A percentile compares a stretch with the other conserved stretches of the same genome.
phyloP scores from a whole-genome alignment of 2,797 vertebrate genomes.

The Falco concolor region DNA sequence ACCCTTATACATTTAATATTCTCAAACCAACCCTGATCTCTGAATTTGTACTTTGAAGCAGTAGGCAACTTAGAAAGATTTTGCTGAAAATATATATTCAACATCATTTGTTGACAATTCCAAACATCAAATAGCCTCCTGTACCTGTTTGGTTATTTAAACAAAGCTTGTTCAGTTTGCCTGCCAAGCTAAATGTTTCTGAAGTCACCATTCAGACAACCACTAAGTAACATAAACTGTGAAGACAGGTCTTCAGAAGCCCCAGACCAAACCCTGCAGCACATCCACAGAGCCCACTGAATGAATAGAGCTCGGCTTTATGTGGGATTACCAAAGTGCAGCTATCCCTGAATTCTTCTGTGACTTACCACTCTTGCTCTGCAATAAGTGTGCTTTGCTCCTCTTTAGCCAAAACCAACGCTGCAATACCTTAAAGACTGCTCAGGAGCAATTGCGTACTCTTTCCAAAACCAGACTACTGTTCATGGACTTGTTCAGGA shows the following conservation, averaged over 20 bases:
- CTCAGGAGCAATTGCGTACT: background rate
- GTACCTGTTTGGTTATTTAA: constrained; percentile 20
- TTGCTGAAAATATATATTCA: background rate
- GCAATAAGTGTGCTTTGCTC: background rate
- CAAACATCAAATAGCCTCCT: background rate
- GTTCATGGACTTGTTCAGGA: background rate
- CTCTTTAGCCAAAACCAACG: background rate
- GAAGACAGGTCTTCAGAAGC: background rate
- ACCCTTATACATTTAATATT: background rate
- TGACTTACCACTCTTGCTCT: background rate
- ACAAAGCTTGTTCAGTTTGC: constrained; percentile 1
- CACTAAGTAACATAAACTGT: background rate
- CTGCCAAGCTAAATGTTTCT: constrained; percentile 25
- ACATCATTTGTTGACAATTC: background rate
- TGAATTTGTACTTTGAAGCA: background rate
- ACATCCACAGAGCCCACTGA: background rate
- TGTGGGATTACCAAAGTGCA: background rate
- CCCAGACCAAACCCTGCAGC: background rate
- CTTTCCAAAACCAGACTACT: background rate
- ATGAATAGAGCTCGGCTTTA: background rate
- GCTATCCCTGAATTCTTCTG: background rate
- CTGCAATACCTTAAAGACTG: background rate
- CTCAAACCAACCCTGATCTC: background rate
- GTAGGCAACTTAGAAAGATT: background rate
- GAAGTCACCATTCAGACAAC: background rate